Percentiles rank a stretch among this genome's conserved stretches.
Evolutionary conservation across 2,888 invertebrate species (phyloP).

Genomic region (Noctua comes): DNA sequence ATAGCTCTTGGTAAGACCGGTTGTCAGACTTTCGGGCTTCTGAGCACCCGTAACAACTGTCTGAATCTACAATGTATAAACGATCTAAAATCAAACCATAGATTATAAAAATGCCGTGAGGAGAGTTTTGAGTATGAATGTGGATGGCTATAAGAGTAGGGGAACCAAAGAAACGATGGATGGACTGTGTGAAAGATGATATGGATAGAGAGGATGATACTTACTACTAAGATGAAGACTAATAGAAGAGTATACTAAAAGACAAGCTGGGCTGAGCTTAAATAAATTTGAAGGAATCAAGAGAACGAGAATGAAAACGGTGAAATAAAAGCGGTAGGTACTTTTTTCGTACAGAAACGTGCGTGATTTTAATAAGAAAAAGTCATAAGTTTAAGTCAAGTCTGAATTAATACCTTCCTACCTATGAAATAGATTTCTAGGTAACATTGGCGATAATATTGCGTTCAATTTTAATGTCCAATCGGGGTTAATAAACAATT

Average conservation of each 20-base stretch:
- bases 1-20: neutral
- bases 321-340: neutral
- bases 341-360: neutral
- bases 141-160: neutral
- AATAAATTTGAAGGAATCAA: neutral
- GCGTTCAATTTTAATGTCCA: conserved; percentile 3
- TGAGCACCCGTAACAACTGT: neutral
- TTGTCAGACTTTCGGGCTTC: neutral
- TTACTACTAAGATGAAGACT: neutral
- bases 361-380: neutral
- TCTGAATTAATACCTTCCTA: neutral
- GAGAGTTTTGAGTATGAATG: neutral
- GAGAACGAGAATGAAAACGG: neutral
- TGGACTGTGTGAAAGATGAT: neutral
- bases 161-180: neutral
- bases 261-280: neutral
- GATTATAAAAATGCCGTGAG: neutral
- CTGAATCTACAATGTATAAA: neutral
- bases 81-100: neutral
- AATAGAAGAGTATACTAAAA: neutral
- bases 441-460: conserved; percentile 4
- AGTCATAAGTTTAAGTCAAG: neutral
- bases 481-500: conserved; percentile 23
- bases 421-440: neutral
- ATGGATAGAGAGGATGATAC: neutral